These are phyloP conservation scores for Calycopis cecrops DNA, from an alignment of 1,140 invertebrate species.

Conservation along the genomic window DNA sequence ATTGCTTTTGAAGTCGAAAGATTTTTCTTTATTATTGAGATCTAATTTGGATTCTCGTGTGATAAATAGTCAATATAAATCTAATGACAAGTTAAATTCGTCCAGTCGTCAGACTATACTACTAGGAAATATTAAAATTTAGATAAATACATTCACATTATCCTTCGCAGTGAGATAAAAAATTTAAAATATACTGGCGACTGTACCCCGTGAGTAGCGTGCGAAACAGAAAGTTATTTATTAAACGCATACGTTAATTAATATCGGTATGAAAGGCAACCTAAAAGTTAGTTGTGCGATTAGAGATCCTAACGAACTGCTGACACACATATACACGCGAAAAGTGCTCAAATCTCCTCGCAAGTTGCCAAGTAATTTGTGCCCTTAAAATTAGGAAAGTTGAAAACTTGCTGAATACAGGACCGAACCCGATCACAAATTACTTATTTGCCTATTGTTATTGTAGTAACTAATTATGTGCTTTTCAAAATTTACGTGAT, in stretches of 20 bases:
- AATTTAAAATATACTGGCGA: not conserved
- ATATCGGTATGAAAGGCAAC: constrained; percentile 63
- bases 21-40: too few relatives aligned
- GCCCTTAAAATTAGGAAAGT: constrained; percentile 27
- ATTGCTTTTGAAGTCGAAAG: too few relatives aligned
- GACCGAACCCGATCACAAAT: constrained; percentile 1
- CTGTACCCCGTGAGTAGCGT: constrained; percentile 19
- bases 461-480: not conserved
- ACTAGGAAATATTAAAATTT: too few relatives aligned
- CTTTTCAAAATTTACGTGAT: not conserved
- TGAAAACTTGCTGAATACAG: constrained; percentile 14
- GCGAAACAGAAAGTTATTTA: constrained; percentile 45
- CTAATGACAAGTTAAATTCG: too few relatives aligned
- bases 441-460: too few relatives aligned
- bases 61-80: too few relatives aligned
- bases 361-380: constrained; percentile 40
- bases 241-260: constrained; percentile 64
- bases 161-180: too few relatives aligned
- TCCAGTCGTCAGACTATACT: too few relatives aligned
- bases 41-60: too few relatives aligned
- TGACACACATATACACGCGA: constrained; percentile 38
- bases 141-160: too few relatives aligned
- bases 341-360: constrained; percentile 40
- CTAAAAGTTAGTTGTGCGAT: constrained; percentile 63
- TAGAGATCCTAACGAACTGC: constrained; percentile 50